These are phyloP conservation scores for Sardinella longiceps DNA, from an alignment of 2,797 vertebrate species.

Conservation along the genomic window DNA sequence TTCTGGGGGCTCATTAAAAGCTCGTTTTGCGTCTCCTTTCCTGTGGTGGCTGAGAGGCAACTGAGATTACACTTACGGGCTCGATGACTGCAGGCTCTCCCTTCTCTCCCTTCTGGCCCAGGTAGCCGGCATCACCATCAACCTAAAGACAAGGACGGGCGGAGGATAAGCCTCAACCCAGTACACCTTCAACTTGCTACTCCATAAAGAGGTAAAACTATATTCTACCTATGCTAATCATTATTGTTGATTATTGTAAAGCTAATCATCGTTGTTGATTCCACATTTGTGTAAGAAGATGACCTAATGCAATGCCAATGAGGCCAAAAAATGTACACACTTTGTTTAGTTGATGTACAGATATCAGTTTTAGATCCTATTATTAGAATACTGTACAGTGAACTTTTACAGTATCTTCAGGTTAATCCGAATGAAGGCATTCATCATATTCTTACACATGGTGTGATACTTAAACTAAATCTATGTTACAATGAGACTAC, in stretches of 20 bases:
- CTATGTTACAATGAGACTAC: not conserved
- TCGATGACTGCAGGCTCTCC: conserved; percentile 97
- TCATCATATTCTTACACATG: conserved; percentile 12
- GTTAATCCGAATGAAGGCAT: not conserved
- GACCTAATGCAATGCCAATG: not conserved
- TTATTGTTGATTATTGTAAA: not conserved
- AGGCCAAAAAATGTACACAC: not conserved
- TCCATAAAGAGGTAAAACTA: not conserved
- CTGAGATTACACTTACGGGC: conserved; percentile 81
- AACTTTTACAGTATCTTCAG: not conserved
- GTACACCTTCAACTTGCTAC: conserved; percentile 3
- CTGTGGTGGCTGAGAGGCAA: not conserved
- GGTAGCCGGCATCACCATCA: conserved; percentile 76
- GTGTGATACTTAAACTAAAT: not conserved
- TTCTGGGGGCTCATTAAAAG: not conserved
- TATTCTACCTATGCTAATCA: not conserved
- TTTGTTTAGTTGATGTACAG: no score
- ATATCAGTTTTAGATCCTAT: not conserved
- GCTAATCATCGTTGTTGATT: not conserved
- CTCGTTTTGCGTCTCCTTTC: not conserved
- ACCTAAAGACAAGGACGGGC: conserved; percentile 69
- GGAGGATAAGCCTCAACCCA: conserved; percentile 15
- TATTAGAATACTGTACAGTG: no score
- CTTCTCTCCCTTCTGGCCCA: conserved; percentile 94
- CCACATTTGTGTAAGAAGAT: conserved; percentile 29